Evolutionary conservation across 2,888 invertebrate genomes (phyloP).

Genomic region (Eurytoma californica): DNA sequence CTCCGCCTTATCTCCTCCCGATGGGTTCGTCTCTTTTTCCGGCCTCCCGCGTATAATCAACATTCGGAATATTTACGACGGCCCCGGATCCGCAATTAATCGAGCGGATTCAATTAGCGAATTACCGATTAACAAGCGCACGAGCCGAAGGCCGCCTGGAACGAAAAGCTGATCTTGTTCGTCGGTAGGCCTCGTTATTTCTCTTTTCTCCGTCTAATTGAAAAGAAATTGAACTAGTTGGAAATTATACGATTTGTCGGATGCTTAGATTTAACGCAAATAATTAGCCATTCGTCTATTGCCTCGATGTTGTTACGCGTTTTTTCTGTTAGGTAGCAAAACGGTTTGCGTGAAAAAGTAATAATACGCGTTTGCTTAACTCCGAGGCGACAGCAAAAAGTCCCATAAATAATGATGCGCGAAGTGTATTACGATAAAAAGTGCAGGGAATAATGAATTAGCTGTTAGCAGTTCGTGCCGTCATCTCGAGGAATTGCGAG

Average conservation of each 20-base stretch:
- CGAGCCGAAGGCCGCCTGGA: conserved; percentile 55
- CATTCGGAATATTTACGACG: conserved; percentile 70
- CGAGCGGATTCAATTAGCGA: conserved; percentile 72
- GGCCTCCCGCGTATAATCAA: conserved; percentile 59
- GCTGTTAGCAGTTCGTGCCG: not conserved
- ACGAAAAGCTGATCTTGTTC: conserved; percentile 62
- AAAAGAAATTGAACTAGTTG: conserved; percentile 46
- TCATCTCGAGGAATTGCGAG: conserved; percentile 15
- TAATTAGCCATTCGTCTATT: not conserved
- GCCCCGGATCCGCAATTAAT: conserved; percentile 70
- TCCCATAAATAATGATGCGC: too few species aligned
- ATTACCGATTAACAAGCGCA: conserved; percentile 71
- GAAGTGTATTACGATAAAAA: conserved; percentile 1
- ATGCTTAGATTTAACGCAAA: conserved; percentile 26
- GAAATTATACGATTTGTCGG: conserved; percentile 8
- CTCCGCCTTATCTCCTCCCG: conserved; percentile 29
- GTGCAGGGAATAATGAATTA: not conserved
- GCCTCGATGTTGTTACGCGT: not conserved
- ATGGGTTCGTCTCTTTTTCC: conserved; percentile 49
- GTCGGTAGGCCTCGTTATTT: conserved; percentile 58
- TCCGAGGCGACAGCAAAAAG: too few species aligned
- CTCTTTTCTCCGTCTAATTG: conserved; percentile 60
- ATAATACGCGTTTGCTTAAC: too few species aligned
- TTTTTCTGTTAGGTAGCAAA: not conserved
- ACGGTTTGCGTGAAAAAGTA: not conserved